Evolutionary conservation across 1,140 invertebrate species (phyloP), one percentile per base, ranked within the genome.

Genomic region (Tigriopus japonicus): DNA sequence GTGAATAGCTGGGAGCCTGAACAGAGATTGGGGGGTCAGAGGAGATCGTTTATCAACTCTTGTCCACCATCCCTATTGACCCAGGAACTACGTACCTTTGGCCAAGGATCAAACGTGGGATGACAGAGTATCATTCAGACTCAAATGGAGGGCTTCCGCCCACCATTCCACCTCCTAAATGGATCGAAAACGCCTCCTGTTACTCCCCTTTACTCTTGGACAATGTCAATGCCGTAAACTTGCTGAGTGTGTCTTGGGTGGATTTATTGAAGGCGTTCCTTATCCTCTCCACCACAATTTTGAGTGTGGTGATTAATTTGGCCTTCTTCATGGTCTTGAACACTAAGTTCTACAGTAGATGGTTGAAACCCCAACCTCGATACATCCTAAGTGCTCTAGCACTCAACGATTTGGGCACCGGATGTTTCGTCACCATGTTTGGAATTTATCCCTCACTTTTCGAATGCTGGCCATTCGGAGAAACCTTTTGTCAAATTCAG

Each of bases 401-500:
- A 19, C 77, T 84, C 64, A 88, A 87, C 72, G 84, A 87, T 70
- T 75, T 87, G 55, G 85, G 85, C 65, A 87, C 85, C 67, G 85
- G 85, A 35, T 75, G 87, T 59, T 74, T 87, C 66, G 83, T 87
- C 63, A 85, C 84, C 41, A 84, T 84, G 10, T 84, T 86, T 67
- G 84, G 83, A 35, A 79, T 86, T 66, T 73, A 86, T 64, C 84
- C 85, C 13, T 82, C 84, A 23, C 74, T 88, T 54, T 82, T 85
- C 67, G 81, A 82, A 68, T 88, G 85, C 68, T 88, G 85, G 85
- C 85, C 85, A n/a, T 87, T 85, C 69, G 84, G 84, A 45, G 85
- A 87, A 74, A 80, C 87, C 66, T 80, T 86, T 69, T 88, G 85
- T 72, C 85, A 88, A 74, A 86, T 87, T 70, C 85, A 87, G 82